phyloP scores from a whole-genome alignment of 1,140 invertebrate genomes.

The Cydia amplana region DNA sequence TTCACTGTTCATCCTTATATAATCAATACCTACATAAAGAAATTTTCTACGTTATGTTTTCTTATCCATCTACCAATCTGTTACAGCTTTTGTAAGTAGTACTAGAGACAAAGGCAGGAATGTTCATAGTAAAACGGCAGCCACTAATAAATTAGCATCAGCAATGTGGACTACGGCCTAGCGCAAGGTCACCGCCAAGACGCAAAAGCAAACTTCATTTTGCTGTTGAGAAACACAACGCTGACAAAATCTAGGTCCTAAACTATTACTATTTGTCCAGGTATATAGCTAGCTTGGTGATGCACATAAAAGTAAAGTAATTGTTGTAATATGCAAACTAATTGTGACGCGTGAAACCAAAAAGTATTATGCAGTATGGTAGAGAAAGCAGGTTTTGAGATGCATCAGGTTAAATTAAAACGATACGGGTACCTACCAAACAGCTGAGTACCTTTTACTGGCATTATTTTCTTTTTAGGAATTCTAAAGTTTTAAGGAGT shows the following conservation, averaged over 20 bases:
- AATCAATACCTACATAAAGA: no score
- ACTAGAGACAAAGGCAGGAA: no score
- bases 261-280: not conserved
- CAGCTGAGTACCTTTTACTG: no score
- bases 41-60: no score
- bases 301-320: slow-evolving; percentile 4
- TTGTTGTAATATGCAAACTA: not conserved
- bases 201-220: not conserved
- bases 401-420: no score
- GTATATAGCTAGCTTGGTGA: not conserved
- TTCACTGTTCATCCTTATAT: no score
- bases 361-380: not conserved
- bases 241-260: not conserved
- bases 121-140: not conserved
- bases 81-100: no score
- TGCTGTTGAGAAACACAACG: not conserved
- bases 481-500: no score
- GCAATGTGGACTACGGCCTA: slow-evolving; percentile 18
- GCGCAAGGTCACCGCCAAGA: not conserved
- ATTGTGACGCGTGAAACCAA: not conserved
- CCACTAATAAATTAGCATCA: slow-evolving; percentile 8
- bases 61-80: no score
- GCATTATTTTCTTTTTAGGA: no score
- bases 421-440: no score
- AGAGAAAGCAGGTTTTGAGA: no score